phyloP scores from a whole-genome alignment of 2,113 vertebrate species.

The Piprites chloris region DNA sequence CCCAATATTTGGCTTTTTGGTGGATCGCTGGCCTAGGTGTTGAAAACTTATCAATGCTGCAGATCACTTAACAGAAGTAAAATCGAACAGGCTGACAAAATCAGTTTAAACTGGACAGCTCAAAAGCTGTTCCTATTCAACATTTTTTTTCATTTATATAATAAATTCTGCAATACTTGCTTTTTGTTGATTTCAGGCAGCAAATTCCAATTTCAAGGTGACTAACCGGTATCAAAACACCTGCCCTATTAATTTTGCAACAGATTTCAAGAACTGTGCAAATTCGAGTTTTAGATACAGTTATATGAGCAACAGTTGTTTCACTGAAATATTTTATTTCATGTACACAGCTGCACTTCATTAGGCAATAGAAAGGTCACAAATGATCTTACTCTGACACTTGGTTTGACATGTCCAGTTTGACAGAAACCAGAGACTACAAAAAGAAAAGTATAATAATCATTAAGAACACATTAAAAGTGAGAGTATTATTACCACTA shows the following conservation, averaged over 20 bases:
- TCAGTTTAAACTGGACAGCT: background rate
- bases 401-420: conserved; percentile 8
- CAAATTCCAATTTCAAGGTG: background rate
- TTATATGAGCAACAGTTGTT: background rate
- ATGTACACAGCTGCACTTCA: conserved; percentile 35
- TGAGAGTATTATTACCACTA: conserved; percentile 8
- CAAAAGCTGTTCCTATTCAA: background rate
- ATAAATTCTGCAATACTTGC: background rate
- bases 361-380: conserved; percentile 40
- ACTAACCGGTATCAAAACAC: background rate
- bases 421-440: background rate
- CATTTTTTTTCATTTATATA: background rate
- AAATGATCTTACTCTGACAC: background rate
- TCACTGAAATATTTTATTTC: conserved; percentile 30
- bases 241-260: background rate
- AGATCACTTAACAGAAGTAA: background rate
- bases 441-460: conserved; percentile 18
- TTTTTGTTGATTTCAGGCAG: background rate
- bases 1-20: background rate
- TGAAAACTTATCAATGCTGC: background rate
- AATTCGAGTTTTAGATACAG: background rate
- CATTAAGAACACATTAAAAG: conserved; percentile 21
- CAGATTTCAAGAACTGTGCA: background rate
- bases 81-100: background rate
- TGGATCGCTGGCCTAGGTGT: background rate